A percentile compares a stretch with the other conserved stretches of the same genome.
Evolutionary conservation across 1,140 invertebrate genomes (phyloP).

Genomic region (Choristoneura fumiferana): DNA sequence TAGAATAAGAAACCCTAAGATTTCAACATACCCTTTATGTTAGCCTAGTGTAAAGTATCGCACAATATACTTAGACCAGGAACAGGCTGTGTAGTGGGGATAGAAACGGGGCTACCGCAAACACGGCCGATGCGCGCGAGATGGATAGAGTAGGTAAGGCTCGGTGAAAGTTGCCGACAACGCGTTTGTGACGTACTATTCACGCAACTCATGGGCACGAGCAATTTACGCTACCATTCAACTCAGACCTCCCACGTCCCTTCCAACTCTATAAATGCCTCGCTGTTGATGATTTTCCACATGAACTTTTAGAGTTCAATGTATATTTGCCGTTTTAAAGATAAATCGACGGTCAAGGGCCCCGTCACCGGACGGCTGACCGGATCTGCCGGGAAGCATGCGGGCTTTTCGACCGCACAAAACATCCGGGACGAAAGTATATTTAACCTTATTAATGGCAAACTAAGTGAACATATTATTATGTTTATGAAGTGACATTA

Average conservation of each 20-base stretch:
- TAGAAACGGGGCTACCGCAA: slow-evolving; percentile 23
- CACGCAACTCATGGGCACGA: slow-evolving; percentile 44
- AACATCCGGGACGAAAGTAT: slow-evolving; percentile 28
- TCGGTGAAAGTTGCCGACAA: slow-evolving; percentile 65
- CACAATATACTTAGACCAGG: not conserved
- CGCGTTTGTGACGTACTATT: slow-evolving; percentile 55
- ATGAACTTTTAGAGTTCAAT: slow-evolving; percentile 35
- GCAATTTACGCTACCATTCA: slow-evolving; percentile 46
- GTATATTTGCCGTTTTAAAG: slow-evolving; percentile 40
- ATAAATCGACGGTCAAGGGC: slow-evolving; percentile 43
- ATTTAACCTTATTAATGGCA: not conserved
- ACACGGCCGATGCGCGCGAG: slow-evolving; percentile 29
- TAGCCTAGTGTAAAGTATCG: not conserved
- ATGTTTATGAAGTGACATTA: too few species aligned
- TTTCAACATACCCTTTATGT: too few species aligned
- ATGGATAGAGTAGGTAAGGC: slow-evolving; percentile 27
- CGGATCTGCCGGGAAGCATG: slow-evolving; percentile 41
- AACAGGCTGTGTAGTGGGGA: not conserved
- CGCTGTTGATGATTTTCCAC: slow-evolving; percentile 25
- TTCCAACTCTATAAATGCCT: slow-evolving; percentile 24
- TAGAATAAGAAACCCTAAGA: too few species aligned
- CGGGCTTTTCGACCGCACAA: slow-evolving; percentile 34
- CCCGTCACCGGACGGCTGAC: slow-evolving; percentile 19
- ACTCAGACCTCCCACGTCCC: slow-evolving; percentile 31
- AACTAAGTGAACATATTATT: too few species aligned